Percentiles rank a stretch among this genome's conserved stretches.
phyloP scores from a whole-genome alignment of 2,888 invertebrate genomes.

The Campoletis raptor region DNA sequence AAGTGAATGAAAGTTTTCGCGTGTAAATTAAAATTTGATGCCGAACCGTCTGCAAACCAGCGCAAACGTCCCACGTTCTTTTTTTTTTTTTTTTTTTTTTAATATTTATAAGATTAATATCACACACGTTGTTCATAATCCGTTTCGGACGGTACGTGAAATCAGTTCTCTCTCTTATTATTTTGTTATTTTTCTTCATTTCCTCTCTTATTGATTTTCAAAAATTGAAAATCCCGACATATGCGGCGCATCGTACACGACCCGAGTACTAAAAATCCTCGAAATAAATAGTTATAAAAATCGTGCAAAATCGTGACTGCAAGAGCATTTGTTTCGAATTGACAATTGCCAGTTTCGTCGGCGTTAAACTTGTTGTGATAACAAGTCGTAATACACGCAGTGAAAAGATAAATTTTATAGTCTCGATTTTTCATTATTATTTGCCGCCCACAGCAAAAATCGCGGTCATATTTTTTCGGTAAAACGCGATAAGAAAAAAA shows the following conservation, averaged over 20 bases:
- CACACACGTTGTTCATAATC: conserved; percentile 72
- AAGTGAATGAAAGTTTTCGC: conserved; percentile 36
- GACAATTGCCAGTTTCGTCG: background rate
- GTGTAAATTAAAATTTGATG: conserved; percentile 50
- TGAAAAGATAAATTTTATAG: background rate
- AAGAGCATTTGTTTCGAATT: background rate
- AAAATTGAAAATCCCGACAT: background rate
- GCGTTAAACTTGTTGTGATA: background rate
- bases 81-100: conserved; percentile 50
- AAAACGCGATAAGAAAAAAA: conserved; percentile 7
- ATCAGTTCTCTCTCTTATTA: conserved; percentile 60
- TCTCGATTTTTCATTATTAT: background rate
- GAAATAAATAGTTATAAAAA: background rate
- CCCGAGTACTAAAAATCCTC: background rate
- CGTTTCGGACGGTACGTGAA: conserved; percentile 72
- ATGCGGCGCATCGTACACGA: background rate
- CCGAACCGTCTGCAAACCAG: conserved; percentile 78
- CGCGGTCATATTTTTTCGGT: background rate
- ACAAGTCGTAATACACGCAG: background rate
- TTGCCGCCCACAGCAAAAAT: background rate
- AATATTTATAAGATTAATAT: conserved; percentile 71
- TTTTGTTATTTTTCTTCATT: background rate
- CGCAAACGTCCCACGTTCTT: conserved; percentile 69
- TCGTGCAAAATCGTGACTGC: background rate
- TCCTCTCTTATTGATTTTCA: background rate